Base-by-base conservation (phyloP, 2,113 vertebrate genomes). In the Colinus virginianus region DNA sequence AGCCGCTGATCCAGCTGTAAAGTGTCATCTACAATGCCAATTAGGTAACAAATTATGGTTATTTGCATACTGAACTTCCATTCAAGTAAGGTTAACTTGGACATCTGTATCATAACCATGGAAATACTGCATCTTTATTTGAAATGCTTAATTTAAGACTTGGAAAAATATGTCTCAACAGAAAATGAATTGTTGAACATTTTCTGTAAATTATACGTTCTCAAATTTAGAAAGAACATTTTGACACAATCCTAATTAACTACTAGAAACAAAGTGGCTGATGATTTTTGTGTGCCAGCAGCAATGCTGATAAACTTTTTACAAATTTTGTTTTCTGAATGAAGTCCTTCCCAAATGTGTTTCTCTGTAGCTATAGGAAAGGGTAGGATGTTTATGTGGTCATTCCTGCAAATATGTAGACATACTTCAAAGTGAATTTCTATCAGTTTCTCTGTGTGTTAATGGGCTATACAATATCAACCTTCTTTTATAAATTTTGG, bases 1-100 rank as follows among this genome's bases (percentile, higher is more conserved):
- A 97, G 21, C 1, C 98, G 97, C 84, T 99, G 98, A 90, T 99
- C 99, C 98, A 99, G 98, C 62, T 95, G 94, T 97, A 99, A 97
- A n/a, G 98, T 98, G 16, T 99, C 98, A 96, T 98, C 99, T 99
- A 84, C 3, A 87, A 97, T 94, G 46, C 40, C 80, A 92, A 84
- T 77, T 67, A 84, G 2, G 66, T 93, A 93, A 79, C 19, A 85
- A 77, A 36, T 10, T 26, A n/a, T 7, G 17, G 7, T 36, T 30
- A 84, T 51, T 36, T n/a, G 26, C 30, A 19, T 1, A n/a, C 3
- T 6, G 13, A 69, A 19, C 66, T 84, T 74, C 75, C 19, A 51
- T 71, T 89, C 6, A 75, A 28, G 61, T 55, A 71, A 64, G 11
- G 4, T 75, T 42, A 53, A 34, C 34, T 70, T 58, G 34, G 8